phyloP scores from a whole-genome alignment of 2,113 vertebrate species.

The Brachypodius melanocephalos region DNA sequence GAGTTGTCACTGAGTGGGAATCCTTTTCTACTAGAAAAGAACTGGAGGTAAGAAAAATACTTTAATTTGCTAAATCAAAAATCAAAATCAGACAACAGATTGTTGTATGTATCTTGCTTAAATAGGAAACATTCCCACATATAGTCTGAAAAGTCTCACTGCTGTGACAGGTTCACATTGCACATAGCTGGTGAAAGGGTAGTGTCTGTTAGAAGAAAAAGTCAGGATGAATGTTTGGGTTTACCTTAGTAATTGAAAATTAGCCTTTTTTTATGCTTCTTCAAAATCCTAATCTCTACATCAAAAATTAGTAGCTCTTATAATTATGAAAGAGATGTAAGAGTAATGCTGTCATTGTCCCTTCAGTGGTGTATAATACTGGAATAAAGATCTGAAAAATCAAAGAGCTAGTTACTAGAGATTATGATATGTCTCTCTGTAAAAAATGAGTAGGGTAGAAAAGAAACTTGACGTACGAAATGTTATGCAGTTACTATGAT shows the following conservation, averaged over 20 bases:
- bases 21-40: constrained; percentile 83
- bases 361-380: neutral
- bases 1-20: constrained; percentile 83
- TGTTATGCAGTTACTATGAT: neutral
- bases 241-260: neutral
- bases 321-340: neutral
- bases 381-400: neutral
- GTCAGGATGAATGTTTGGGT: neutral
- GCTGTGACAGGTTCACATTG: neutral
- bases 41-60: constrained; percentile 82
- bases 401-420: neutral
- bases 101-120: neutral
- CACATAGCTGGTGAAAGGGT: neutral
- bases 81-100: neutral
- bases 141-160: neutral
- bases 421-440: neutral
- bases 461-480: neutral
- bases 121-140: neutral
- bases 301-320: neutral
- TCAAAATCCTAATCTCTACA: neutral
- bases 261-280: neutral
- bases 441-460: neutral
- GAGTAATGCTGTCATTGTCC: neutral
- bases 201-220: neutral
- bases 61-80: neutral